These are phyloP conservation scores for Eleginops maclovinus DNA, from an alignment of 2,113 vertebrate genomes.

Conservation along the genomic window DNA sequence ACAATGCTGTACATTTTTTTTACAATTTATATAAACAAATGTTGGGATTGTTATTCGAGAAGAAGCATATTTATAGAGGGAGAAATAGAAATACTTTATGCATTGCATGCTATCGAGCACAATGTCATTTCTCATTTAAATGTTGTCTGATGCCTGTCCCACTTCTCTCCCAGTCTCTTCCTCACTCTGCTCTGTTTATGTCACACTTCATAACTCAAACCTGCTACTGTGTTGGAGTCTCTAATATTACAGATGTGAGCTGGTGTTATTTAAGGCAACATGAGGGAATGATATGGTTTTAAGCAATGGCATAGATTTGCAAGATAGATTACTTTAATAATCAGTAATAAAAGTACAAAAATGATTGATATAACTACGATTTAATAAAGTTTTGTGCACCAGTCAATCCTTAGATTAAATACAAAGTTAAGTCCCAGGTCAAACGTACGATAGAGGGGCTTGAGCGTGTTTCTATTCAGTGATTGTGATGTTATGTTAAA, in stretches of 20 bases:
- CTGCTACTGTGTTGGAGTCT: slow-evolving; percentile 18
- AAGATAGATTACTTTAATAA: not conserved
- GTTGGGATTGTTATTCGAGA: not conserved
- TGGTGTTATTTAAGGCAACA: slow-evolving; percentile 22
- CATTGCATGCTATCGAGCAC: not conserved
- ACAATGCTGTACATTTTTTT: not conserved
- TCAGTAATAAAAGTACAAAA: not conserved
- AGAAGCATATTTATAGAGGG: not conserved
- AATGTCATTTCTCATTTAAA: not conserved
- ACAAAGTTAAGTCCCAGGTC: no score
- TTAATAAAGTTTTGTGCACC: no score
- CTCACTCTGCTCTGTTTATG: slow-evolving; percentile 23
- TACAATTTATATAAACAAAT: not conserved
- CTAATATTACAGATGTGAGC: slow-evolving; percentile 10
- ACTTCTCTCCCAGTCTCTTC: slow-evolving; percentile 17
- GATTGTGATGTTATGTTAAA: no score
- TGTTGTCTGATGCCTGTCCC: slow-evolving; percentile 9
- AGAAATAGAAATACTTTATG: not conserved
- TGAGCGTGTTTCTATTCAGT: no score
- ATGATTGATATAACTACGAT: not conserved
- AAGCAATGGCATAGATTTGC: not conserved
- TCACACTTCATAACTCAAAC: slow-evolving; percentile 46
- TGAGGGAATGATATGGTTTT: slow-evolving; percentile 19
- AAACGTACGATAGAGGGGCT: no score
- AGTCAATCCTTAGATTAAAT: no score